Conservation (phyloP, 2,797 vertebrate species). For the Kryptopterus vitreolus region DNA sequence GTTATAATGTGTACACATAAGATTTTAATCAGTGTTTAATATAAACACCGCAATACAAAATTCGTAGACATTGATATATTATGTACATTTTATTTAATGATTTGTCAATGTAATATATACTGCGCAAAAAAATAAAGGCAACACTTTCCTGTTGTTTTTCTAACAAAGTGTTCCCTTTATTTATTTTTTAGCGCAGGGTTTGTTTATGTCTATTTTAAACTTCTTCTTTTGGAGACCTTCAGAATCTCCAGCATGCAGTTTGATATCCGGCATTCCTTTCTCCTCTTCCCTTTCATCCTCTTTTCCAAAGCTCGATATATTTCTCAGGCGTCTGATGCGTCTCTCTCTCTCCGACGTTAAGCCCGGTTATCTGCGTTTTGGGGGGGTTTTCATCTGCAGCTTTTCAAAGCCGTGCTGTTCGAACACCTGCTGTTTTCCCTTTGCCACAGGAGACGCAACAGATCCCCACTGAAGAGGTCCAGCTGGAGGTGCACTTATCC, state of each 20-base stretch:
- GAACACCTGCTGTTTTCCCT: constrained; percentile 25
- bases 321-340: background rate
- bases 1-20: background rate
- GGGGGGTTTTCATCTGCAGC: background rate
- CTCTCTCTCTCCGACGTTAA: background rate
- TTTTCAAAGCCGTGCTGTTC: background rate
- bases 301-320: background rate
- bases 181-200: too few relatives aligned
- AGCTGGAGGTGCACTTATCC: constrained; percentile 90
- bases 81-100: background rate
- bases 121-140: too few relatives aligned
- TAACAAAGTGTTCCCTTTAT: too few relatives aligned
- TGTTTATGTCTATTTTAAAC: too few relatives aligned
- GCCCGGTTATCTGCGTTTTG: background rate
- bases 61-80: background rate
- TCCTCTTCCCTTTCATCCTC: background rate
- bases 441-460: constrained; percentile 90
- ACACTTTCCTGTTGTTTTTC: too few relatives aligned
- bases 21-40: background rate
- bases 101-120: background rate
- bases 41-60: background rate
- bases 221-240: background rate
- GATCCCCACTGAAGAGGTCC: constrained; percentile 94
- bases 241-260: background rate
- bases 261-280: background rate